Base-by-base conservation (phyloP, 2,888 invertebrate genomes). In the Brachyptera risi region DNA sequence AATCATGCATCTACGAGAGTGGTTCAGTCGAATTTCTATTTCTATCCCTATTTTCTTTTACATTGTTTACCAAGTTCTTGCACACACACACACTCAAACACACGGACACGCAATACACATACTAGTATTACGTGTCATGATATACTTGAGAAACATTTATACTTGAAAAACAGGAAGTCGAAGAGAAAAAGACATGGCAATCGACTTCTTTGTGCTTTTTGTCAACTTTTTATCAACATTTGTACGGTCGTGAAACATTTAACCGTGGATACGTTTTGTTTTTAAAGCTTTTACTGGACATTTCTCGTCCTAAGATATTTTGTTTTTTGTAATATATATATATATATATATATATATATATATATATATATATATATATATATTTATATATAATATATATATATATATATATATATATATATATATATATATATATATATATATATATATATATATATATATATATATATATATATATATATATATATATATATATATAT, bases 291-390 rank as follows among this genome's bases (percentile, higher is more conserved):
- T 44, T 44, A 21, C 44, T 21, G 44, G 44, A 44, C 44, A 44
- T 15, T 19, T 21, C 44, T 19, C 21, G 44, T 44, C 44, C 44
- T 17, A 17, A 44, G 17, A 44, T 44, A 44, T 44, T 24, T 42
- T 44, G 26, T 40, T 15, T 59, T 51, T 51, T 51, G 27, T 40
- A 51, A n/a, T n/a, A n/a, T n/a, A 26, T 56, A 17, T 26, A 37
- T 42, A 56, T 7, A 13, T 44, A 13, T 40, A 57, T 47, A 42
- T n/a, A n/a, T n/a, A n/a, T n/a, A n/a, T n/a, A n/a, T n/a, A n/a
- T n/a, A n/a, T n/a, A n/a, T n/a, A n/a, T n/a, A n/a, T n/a, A 21
- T 42, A 24, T 40, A 13, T 13, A 23, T 42, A 27, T 3, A 57
- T 11, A 26, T 38, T 37, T 50, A 51, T 15, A 57, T 54, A 21